Conservation (phyloP, 2,113 vertebrate genomes). For the Lathamus discolor region DNA sequence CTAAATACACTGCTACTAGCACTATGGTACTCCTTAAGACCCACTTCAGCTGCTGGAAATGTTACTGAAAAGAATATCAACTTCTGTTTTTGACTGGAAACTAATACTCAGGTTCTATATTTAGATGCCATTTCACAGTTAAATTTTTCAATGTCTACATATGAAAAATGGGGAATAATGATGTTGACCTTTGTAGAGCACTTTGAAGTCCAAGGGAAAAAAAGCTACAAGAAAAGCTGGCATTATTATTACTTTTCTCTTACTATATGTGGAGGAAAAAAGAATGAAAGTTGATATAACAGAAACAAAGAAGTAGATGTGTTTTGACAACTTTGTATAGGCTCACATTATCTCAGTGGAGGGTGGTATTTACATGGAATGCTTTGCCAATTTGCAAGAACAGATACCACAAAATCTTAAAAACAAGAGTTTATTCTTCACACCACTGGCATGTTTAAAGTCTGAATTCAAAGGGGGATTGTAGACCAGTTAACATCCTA, state of each 20-base stretch:
- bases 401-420: neutral
- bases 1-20: neutral
- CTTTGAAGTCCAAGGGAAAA: neutral
- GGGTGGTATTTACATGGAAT: neutral
- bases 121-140: neutral
- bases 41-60: neutral
- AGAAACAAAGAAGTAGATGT: constrained; percentile 22
- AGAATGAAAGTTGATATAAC: constrained; percentile 33
- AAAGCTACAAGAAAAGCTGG: neutral
- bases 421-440: neutral
- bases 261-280: constrained; percentile 1
- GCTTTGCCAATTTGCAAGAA: neutral
- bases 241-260: constrained; percentile 18
- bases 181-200: neutral
- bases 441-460: neutral
- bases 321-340: constrained; percentile 9
- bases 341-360: neutral
- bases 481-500: neutral
- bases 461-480: neutral
- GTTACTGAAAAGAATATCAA: neutral
- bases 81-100: constrained; percentile 54
- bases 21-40: neutral
- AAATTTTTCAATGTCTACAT: neutral
- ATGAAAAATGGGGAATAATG: neutral
- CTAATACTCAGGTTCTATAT: neutral